Base-by-base conservation (phyloP, 2,888 invertebrate species). In the Orthosia incerta region DNA sequence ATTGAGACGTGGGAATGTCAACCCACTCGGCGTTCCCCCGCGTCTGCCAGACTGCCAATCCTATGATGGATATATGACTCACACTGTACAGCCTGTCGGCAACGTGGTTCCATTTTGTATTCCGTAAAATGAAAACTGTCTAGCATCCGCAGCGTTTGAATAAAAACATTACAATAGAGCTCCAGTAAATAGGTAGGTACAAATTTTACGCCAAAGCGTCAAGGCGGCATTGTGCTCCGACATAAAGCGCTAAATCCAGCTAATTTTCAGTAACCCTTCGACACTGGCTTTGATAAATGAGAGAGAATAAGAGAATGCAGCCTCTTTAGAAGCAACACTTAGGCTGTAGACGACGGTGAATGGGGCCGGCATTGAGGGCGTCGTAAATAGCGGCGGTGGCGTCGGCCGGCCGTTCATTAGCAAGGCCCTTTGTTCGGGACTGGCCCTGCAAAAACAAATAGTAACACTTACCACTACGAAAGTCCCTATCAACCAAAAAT, bases 321-420 rank as follows among this genome's bases (percentile, higher is more conserved):
- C 71, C 84, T 84, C 76, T 87, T 88, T 88, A 83, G 85, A 89
- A 87, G 87, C 84, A 88, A 88, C 90, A 88, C 88, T 89, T 88
- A 86, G 86, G 81, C 78, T 79, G 80, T 85, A 81, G 87, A 86
- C 86, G 85, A 83, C 81, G 65, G 75, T 85, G 89, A 87, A 89
- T 79, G 72, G 82, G 71, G 76, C 80, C 73, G 76, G 80, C 85
- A 87, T 88, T 87, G 89, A 89, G 82, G 84, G 82, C 85, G 82
- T 82, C 74, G 87, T 83, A 86, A 88, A 88, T 85, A 89, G 86
- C 81, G 78, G 78, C 73, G 74, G 74, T 66, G 83, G 85, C 81
- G 76, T 71, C 82, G 73, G 73, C 77, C 71, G 75, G 73, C 79
- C 71, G 88, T 89, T 91, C 91, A 90, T 90, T 91, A 91, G 86